Conservation (phyloP, 2,888 invertebrate species). For the Drosophila parthenogenetica region DNA sequence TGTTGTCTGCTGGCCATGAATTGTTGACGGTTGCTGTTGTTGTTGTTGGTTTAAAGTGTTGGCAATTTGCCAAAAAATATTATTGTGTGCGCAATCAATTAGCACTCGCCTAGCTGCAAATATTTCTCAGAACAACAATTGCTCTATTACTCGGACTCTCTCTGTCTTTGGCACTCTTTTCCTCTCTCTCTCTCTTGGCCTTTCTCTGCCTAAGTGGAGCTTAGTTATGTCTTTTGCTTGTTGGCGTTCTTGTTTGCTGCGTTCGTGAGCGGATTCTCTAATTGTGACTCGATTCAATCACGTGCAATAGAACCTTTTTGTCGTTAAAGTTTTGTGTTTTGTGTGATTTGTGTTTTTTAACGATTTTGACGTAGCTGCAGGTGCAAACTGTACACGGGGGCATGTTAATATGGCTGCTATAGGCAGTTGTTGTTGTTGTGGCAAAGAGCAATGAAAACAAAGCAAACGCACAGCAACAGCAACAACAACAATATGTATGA, state of each 20-base stretch:
- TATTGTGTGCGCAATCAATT: conserved; percentile 64
- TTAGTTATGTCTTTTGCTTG: conserved; percentile 36
- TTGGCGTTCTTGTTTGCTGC: conserved; percentile 65
- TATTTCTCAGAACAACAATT: conserved; percentile 32
- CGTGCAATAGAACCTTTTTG: conserved; percentile 77
- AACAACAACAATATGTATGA: conserved; percentile 61
- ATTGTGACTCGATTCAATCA: conserved; percentile 70
- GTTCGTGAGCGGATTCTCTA: conserved; percentile 75
- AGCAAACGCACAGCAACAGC: conserved; percentile 64
- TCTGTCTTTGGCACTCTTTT: neutral
- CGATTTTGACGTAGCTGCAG: conserved; percentile 72
- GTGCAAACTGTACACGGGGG: conserved; percentile 73
- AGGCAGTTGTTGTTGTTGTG: conserved; percentile 49
- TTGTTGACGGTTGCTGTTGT: conserved; percentile 22
- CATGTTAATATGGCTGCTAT: conserved; percentile 79
- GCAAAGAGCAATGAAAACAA: conserved; percentile 74
- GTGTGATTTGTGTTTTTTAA: conserved; percentile 44
- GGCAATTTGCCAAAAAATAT: conserved; percentile 62
- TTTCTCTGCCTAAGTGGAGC: conserved; percentile 1
- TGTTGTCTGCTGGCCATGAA: conserved; percentile 45
- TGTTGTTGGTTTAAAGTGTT: conserved; percentile 18
- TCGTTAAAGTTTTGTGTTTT: conserved; percentile 58
- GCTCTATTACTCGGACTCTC: neutral
- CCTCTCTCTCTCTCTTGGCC: neutral
- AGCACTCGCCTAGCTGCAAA: conserved; percentile 57